Evolutionary conservation across 2,888 invertebrate species (phyloP).

Genomic region (Chloroclystis v-ata): DNA sequence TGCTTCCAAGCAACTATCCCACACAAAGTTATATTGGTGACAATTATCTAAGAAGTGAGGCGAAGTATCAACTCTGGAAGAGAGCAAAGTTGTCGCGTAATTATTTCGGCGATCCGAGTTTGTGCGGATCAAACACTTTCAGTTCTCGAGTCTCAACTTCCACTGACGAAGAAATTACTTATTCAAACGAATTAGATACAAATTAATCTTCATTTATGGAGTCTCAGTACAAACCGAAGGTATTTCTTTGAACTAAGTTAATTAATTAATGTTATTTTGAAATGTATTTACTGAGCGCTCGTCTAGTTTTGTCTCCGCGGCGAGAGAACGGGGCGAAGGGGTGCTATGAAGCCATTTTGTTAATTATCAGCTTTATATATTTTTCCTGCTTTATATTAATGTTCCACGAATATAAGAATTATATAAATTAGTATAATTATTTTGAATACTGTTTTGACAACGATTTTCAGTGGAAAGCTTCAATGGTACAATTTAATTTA

Average conservation of each 20-base stretch:
- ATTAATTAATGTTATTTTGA: neutral
- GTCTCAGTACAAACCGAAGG: neutral
- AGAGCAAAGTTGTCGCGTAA: neutral
- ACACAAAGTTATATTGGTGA: too few species aligned
- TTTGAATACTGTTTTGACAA: too few species aligned
- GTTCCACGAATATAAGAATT: too few species aligned
- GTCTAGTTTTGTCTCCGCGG: neutral
- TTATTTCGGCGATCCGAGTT: neutral
- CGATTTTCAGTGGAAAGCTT: too few species aligned
- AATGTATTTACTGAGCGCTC: neutral
- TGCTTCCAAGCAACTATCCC: too few species aligned
- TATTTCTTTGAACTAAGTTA: conserved; percentile 1
- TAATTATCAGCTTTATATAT: too few species aligned
- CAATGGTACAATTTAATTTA: too few species aligned
- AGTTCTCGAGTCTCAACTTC: conserved; percentile 5
- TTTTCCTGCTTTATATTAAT: conserved; percentile 21
- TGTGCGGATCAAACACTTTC: neutral
- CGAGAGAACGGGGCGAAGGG: too few species aligned
- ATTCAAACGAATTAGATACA: conserved; percentile 9
- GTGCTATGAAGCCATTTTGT: too few species aligned
- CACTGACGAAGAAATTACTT: conserved; percentile 19
- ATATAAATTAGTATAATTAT: too few species aligned
- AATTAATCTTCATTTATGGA: conserved; percentile 18
- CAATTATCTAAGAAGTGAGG: too few species aligned
- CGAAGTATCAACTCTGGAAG: too few species aligned